Conservation (phyloP, 2,888 invertebrate genomes). For the Eupithecia tripunctaria region DNA sequence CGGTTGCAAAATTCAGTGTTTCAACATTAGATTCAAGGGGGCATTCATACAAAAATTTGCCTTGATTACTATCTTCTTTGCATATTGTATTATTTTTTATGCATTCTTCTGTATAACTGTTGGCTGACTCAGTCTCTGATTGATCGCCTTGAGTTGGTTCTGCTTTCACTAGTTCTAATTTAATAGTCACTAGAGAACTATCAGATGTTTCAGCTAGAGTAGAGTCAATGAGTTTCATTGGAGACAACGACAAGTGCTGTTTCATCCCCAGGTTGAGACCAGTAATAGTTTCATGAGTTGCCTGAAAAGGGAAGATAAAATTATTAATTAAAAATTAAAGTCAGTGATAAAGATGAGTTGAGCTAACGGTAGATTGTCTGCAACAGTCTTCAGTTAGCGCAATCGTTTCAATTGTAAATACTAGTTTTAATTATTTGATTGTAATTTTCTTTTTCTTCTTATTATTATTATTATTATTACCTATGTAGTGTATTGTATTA, state of each 20-base stretch:
- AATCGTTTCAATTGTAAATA: no score
- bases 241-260: neutral
- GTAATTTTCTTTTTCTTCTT: no score
- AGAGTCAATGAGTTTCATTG: neutral
- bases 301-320: neutral
- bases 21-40: neutral
- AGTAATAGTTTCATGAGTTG: neutral
- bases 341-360: no score
- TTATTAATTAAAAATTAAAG: no score
- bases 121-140: neutral
- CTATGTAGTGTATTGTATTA: no score
- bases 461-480: no score
- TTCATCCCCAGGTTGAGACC: neutral
- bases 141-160: neutral
- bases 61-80: neutral
- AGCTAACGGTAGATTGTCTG: no score
- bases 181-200: neutral
- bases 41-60: neutral
- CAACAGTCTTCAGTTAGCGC: no score
- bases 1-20: neutral
- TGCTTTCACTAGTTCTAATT: neutral
- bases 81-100: neutral
- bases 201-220: neutral
- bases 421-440: no score
- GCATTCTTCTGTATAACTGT: neutral